phyloP scores from a whole-genome alignment of 1,140 invertebrate genomes.

The Atopsyche davidsoni region DNA sequence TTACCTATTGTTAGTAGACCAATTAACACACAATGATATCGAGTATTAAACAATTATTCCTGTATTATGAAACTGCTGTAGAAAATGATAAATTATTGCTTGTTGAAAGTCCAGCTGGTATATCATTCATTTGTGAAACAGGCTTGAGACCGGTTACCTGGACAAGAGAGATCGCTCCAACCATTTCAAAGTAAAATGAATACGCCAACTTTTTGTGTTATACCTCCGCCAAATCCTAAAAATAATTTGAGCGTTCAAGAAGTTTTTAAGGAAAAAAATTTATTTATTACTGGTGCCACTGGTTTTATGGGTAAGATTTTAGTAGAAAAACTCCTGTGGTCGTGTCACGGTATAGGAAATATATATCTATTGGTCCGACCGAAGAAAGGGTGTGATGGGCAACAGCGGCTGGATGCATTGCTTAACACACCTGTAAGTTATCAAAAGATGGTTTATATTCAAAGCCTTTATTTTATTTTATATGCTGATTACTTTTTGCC shows the following conservation, averaged over 20 bases:
- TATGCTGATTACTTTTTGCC: background rate
- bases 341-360: conserved; percentile 49
- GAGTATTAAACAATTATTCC: too few relatives aligned
- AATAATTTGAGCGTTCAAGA: conserved; percentile 34
- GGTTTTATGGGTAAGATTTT: conserved; percentile 73
- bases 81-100: too few relatives aligned
- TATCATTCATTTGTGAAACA: too few relatives aligned
- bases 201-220: too few relatives aligned
- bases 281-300: conserved; percentile 55
- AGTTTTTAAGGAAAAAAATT: conserved; percentile 19
- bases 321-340: conserved; percentile 57
- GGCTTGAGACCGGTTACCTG: too few relatives aligned
- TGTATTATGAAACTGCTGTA: too few relatives aligned
- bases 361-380: conserved; percentile 52
- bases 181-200: too few relatives aligned
- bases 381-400: conserved; percentile 46
- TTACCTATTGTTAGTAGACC: too few relatives aligned
- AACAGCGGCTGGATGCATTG: conserved; percentile 34
- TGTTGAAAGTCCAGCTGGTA: too few relatives aligned
- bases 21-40: too few relatives aligned
- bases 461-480: background rate
- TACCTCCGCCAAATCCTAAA: conserved; percentile 27
- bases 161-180: too few relatives aligned
- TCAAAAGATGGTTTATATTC: background rate
- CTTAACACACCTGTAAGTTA: conserved; percentile 21